These are phyloP conservation scores for Ornithorhynchus anatinus DNA, from an alignment of 2,113 vertebrate genomes.

Conservation along the genomic window DNA sequence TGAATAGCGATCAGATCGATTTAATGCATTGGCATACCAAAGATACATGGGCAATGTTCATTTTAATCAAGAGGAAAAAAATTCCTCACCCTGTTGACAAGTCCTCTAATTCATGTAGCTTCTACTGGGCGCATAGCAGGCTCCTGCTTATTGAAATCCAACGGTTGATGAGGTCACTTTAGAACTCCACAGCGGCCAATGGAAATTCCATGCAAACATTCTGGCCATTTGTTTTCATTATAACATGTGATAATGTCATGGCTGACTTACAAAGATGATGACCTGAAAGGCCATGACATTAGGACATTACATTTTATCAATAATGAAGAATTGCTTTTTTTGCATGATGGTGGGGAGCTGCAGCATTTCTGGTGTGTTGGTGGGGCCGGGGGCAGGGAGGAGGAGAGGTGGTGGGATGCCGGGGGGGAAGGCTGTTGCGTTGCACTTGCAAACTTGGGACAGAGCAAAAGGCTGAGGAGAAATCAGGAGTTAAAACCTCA, in stretches of 20 bases:
- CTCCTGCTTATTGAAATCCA: conserved; percentile 42
- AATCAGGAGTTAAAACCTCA: neutral
- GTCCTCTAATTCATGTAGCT: conserved; percentile 10
- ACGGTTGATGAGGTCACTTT: conserved; percentile 55
- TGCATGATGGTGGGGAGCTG: conserved; percentile 62
- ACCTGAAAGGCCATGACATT: conserved; percentile 81
- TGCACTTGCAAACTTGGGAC: conserved; percentile 1
- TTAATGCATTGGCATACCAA: conserved; percentile 3
- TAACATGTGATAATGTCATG: conserved; percentile 78
- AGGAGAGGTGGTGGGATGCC: too few species aligned
- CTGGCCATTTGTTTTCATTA: conserved; percentile 79
- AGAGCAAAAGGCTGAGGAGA: too few species aligned
- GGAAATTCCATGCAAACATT: conserved; percentile 77
- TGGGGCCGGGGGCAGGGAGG: too few species aligned
- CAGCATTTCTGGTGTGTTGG: too few species aligned
- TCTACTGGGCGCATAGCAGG: neutral
- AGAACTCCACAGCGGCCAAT: conserved; percentile 66
- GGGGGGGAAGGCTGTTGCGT: too few species aligned
- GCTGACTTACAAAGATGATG: conserved; percentile 80
- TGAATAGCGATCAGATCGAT: conserved; percentile 4
- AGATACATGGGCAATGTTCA: too few species aligned
- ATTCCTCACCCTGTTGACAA: neutral
- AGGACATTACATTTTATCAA: conserved; percentile 84
- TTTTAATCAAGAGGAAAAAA: neutral
- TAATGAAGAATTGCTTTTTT: conserved; percentile 81